A percentile compares a stretch with the other conserved stretches of the same genome.
These are phyloP conservation scores for Enteromius treurensis DNA, from an alignment of 2,797 vertebrate genomes.

Conservation along the genomic window DNA sequence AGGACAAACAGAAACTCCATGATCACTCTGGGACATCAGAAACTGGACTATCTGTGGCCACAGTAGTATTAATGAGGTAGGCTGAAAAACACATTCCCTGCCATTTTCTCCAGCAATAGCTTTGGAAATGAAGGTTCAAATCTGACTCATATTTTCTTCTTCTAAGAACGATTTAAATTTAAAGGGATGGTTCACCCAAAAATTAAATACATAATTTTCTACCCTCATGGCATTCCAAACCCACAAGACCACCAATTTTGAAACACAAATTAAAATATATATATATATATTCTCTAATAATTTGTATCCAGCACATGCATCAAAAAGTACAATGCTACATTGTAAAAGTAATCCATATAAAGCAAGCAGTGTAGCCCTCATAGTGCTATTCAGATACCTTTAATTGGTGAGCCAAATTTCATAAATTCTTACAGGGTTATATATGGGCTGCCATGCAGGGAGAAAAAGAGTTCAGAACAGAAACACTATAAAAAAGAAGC, in stretches of 20 bases:
- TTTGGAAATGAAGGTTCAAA: neutral
- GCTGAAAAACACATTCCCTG: neutral
- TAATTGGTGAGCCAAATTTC: neutral
- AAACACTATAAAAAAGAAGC: conserved; percentile 7
- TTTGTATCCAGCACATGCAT: neutral
- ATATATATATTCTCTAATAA: neutral
- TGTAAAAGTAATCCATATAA: no score
- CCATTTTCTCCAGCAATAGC: neutral
- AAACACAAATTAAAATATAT: neutral
- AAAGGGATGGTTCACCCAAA: neutral
- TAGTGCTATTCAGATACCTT: neutral
- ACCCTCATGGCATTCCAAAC: neutral
- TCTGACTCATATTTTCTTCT: neutral
- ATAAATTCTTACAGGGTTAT: neutral
- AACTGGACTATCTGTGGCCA: conserved; percentile 77
- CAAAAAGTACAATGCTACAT: neutral
- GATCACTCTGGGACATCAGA: conserved; percentile 78
- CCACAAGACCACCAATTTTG: neutral
- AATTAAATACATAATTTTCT: neutral
- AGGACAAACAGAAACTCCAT: conserved; percentile 84
- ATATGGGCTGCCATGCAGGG: neutral
- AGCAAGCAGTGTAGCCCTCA: neutral
- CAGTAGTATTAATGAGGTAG: conserved; percentile 66
- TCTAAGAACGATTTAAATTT: neutral
- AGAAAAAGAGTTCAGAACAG: neutral